Conservation (phyloP, 35 echinoderm and acorn worm species). For the Stichopus chloronotus region DNA sequence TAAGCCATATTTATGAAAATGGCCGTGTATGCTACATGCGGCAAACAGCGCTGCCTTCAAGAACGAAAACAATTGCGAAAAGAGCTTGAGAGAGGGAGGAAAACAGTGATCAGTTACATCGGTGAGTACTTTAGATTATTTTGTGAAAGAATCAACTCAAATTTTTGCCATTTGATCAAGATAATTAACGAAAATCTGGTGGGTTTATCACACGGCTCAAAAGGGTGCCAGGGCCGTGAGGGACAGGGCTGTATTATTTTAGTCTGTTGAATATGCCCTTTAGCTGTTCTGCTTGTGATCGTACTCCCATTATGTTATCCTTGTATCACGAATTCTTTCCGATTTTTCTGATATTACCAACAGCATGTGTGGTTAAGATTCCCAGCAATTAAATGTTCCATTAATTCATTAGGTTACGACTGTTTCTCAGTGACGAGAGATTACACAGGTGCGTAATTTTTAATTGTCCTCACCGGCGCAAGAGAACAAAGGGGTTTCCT, state of each 20-base stretch:
- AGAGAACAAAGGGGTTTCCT: constrained; percentile 42
- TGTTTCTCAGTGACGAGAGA: neutral
- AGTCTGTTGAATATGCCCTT: constrained; percentile 63
- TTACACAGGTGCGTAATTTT: neutral
- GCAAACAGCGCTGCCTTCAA: constrained; percentile 93
- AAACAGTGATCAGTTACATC: constrained; percentile 92
- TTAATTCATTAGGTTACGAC: neutral
- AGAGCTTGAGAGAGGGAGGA: constrained; percentile 95
- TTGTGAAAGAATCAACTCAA: constrained; percentile 16
- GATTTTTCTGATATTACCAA: neutral
- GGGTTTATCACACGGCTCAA: constrained; percentile 46
- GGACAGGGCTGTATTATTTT: constrained; percentile 67
- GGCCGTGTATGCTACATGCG: constrained; percentile 90
- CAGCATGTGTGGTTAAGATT: too few species aligned
- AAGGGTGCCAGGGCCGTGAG: constrained; percentile 65
- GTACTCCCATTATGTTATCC: constrained; percentile 22
- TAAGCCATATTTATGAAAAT: constrained; percentile 93
- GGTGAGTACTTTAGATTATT: constrained; percentile 80
- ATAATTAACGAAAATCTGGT: constrained; percentile 53
- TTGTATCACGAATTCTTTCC: neutral
- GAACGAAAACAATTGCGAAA: constrained; percentile 99
- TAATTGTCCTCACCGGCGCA: neutral
- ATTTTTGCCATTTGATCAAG: constrained; percentile 25
- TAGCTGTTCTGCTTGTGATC: constrained; percentile 54
- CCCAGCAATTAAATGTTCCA: too few species aligned